Base-by-base conservation (phyloP, 2,113 vertebrate species). In the Hippopotamus amphibius region DNA sequence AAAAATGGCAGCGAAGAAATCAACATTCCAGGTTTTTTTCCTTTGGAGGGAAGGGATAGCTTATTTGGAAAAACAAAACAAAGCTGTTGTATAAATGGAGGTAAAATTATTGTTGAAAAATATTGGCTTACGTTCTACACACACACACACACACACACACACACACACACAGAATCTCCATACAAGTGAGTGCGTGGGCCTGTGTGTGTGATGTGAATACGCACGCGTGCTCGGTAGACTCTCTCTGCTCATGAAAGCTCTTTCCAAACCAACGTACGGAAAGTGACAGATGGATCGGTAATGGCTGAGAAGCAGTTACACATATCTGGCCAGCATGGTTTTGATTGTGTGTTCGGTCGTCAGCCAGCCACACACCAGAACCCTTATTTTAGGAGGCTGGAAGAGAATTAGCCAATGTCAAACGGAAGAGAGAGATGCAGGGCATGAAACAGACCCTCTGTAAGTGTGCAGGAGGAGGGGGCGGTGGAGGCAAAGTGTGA, bases 311-410 rank as follows among this genome's bases (percentile, higher is more conserved):
- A 96, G 94, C 96, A 94, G 96, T 95, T 96, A 57, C 90, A 96
- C 88, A 61, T 96, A 96, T 96, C 95, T 93, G 96, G 96, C 96
- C 97, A 97, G 97, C 97, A 93, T 97, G 96, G 95, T 96, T 98
- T 98, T 98, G 95, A 97, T 97, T 96, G 96, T 90, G n/a, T 61
- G 57, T 93, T 95, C 96, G 90, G 63, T 96, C 0, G 13, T 83
- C 92, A 96, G 97, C 93, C 96, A 98, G 85, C 90, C 96, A 93
- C 92, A 96, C 37, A 89, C 79, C 55, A 96, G 71, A 97, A 96
- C 96, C 91, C 92, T 97, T 97, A 97, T 96, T 97, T 96, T 93
- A 96, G 72, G 90, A 92, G 57, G 53, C 82, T 97, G 81, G 86
- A 81, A 82, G 48, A 88, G 85, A 97, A 96, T 57, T 41, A 63